Percentiles rank a stretch among this genome's conserved stretches.
Conservation (phyloP, 2,797 vertebrate species). For the Sciurus carolinensis region DNA sequence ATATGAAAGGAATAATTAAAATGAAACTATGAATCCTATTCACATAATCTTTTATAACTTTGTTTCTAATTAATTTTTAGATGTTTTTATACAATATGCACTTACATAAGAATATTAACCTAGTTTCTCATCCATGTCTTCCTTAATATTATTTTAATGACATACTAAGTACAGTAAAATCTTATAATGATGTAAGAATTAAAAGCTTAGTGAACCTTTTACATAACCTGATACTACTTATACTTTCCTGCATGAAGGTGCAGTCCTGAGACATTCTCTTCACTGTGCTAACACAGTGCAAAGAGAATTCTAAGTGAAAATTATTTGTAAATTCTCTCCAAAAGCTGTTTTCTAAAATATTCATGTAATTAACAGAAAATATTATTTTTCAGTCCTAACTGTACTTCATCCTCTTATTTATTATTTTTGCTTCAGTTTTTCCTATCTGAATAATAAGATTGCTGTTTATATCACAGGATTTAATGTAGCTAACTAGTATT, state of each 20-base stretch:
- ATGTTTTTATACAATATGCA: slow-evolving; percentile 17
- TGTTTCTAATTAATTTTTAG: slow-evolving; percentile 53
- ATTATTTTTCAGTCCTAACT: neutral
- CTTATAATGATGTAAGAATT: neutral
- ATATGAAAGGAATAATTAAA: slow-evolving; percentile 70
- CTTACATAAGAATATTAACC: slow-evolving; percentile 41
- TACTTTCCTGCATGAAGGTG: neutral
- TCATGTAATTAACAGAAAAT: slow-evolving; percentile 7
- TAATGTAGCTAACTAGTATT: neutral
- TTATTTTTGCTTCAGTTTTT: neutral
- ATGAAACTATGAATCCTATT: slow-evolving; percentile 33
- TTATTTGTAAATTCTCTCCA: slow-evolving; percentile 8
- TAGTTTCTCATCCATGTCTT: slow-evolving; percentile 8
- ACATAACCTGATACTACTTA: neutral
- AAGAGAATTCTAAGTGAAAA: slow-evolving; percentile 41
- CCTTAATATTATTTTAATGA: slow-evolving; percentile 24
- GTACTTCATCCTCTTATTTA: slow-evolving; percentile 13
- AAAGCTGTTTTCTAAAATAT: slow-evolving; percentile 51
- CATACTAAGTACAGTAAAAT: neutral
- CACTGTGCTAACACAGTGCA: neutral
- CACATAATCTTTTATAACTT: slow-evolving; percentile 24
- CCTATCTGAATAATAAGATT: neutral
- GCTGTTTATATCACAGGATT: neutral
- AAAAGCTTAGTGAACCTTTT: slow-evolving; percentile 25
- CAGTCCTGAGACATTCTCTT: neutral